phyloP scores from a whole-genome alignment of 2,888 invertebrate genomes.

The Carcina quercana region DNA sequence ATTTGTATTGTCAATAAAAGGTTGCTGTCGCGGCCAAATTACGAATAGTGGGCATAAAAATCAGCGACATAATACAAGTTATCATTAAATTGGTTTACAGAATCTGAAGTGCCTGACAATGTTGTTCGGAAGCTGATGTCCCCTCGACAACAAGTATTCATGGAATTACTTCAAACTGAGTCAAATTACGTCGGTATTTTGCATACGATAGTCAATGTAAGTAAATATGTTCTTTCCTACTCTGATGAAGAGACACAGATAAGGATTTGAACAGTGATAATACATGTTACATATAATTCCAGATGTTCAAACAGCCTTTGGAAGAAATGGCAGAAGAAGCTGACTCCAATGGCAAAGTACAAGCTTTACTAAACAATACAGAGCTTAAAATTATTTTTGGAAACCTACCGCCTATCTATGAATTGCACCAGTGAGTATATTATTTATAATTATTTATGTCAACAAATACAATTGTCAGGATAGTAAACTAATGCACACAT shows the following conservation, averaged over 20 bases:
- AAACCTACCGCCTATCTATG: slow-evolving; percentile 94
- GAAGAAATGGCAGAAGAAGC: slow-evolving; percentile 90
- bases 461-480: no score
- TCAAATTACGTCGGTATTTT: slow-evolving; percentile 97
- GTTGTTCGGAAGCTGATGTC: slow-evolving; percentile 80
- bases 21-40: no score
- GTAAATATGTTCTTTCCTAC: no score
- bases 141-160: slow-evolving; percentile 87
- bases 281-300: no score
- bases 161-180: slow-evolving; percentile 97
- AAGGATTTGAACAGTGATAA: no score
- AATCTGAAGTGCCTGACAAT: slow-evolving; percentile 75
- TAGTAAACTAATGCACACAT: no score
- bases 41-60: no score
- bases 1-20: no score
- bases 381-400: slow-evolving; percentile 97
- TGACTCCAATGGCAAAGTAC: slow-evolving; percentile 75
- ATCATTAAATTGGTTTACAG: slow-evolving; percentile 29
- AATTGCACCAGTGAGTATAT: slow-evolving; percentile 86
- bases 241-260: no score
- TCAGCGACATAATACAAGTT: not conserved
- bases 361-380: slow-evolving; percentile 88
- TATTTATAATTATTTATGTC: no score
- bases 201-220: slow-evolving; percentile 92
- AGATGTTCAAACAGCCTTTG: slow-evolving; percentile 95